Evolutionary conservation across 2,797 vertebrate genomes (phyloP).

Genomic region (Amblyraja radiata): DNA sequence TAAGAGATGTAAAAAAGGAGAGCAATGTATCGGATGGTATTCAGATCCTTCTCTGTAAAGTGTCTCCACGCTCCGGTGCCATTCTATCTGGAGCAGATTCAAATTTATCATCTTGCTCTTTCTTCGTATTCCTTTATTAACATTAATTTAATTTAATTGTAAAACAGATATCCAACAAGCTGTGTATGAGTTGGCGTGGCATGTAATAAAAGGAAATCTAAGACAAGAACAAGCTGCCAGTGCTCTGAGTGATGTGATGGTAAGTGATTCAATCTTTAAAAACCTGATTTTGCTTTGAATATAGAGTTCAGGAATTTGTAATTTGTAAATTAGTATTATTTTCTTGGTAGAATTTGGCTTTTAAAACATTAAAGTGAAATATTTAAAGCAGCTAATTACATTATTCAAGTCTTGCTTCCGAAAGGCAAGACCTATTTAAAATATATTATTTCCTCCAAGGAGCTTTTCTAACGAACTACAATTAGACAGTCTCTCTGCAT

Average conservation of each 20-base stretch:
- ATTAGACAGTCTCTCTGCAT: no score
- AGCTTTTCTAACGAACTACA: background rate
- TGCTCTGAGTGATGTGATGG: conserved; percentile 85
- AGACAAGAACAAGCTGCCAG: conserved; percentile 83
- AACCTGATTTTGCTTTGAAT: conserved; percentile 42
- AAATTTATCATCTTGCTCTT: no score
- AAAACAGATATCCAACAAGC: conserved; percentile 80
- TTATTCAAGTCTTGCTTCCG: background rate
- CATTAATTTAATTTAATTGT: conserved; percentile 44
- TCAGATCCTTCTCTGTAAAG: no score
- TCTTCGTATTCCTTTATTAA: background rate
- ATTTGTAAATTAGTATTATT: background rate
- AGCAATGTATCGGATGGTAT: no score
- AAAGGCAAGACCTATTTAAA: background rate
- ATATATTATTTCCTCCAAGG: background rate
- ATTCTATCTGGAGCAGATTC: background rate
- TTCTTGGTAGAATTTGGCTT: background rate
- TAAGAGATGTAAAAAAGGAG: no score
- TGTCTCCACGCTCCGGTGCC: no score
- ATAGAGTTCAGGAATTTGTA: conserved; percentile 33
- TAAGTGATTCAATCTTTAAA: conserved; percentile 55
- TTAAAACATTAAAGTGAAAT: background rate
- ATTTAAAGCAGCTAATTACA: background rate
- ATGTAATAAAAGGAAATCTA: conserved; percentile 85
- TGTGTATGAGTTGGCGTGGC: conserved; percentile 87